Conservation (phyloP, 2,888 invertebrate species). For the Laothoe populi region DNA sequence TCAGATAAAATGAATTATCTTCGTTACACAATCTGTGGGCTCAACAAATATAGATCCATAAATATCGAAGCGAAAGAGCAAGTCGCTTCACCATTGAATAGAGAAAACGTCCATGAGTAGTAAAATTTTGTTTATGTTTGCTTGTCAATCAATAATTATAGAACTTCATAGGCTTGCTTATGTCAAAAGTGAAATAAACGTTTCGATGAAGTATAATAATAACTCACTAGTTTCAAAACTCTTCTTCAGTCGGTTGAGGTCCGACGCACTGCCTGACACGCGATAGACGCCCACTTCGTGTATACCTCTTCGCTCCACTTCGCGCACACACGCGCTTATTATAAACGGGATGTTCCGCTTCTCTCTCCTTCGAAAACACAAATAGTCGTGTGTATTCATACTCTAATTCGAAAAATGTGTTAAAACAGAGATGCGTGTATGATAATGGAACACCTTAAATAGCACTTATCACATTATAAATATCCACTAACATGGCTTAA, state of each 20-base stretch:
- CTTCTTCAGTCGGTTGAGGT: conserved; percentile 94
- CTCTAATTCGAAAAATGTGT: background rate
- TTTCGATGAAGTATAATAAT: background rate
- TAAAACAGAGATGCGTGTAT: too few relatives aligned
- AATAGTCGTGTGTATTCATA: background rate
- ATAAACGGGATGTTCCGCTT: conserved; percentile 95
- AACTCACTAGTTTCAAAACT: conserved; percentile 96
- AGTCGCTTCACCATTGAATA: too few relatives aligned
- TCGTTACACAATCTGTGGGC: too few relatives aligned
- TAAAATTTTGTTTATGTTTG: background rate
- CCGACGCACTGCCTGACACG: conserved; percentile 96
- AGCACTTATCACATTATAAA: too few relatives aligned
- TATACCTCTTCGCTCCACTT: conserved; percentile 96
- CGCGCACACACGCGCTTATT: conserved; percentile 95
- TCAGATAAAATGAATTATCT: too few relatives aligned
- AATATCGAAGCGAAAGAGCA: too few relatives aligned
- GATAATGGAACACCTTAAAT: too few relatives aligned
- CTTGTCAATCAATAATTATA: too few relatives aligned
- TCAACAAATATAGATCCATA: too few relatives aligned
- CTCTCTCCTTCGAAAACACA: conserved; percentile 85
- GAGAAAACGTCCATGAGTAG: too few relatives aligned
- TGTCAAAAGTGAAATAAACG: background rate
- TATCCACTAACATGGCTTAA: too few relatives aligned
- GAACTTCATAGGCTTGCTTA: too few relatives aligned
- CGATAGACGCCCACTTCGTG: conserved; percentile 96